A percentile compares a stretch with the other conserved stretches of the same genome.
Evolutionary conservation across 2,797 vertebrate species (phyloP).

Genomic region (Centroberyx gerrardi): DNA sequence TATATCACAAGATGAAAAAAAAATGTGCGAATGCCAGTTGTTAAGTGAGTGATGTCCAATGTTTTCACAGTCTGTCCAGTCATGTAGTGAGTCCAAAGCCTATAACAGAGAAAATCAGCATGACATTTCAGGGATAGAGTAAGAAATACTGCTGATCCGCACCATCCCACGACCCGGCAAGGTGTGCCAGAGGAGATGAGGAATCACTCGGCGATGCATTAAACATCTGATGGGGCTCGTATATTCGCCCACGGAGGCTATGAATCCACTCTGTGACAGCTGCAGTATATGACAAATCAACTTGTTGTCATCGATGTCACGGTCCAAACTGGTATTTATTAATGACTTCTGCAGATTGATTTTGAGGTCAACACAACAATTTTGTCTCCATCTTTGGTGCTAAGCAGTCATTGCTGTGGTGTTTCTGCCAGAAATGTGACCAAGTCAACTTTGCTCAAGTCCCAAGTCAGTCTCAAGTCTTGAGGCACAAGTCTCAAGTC

Average conservation of each 20-base stretch:
- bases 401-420: too few species aligned
- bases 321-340: conserved; percentile 4
- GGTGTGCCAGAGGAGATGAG: conserved; percentile 29
- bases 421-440: too few species aligned
- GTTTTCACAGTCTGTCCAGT: too few species aligned
- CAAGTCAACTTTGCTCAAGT: too few species aligned
- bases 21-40: too few species aligned
- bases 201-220: conserved; percentile 39
- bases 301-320: conserved; percentile 3
- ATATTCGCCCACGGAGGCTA: conserved; percentile 13
- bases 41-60: too few species aligned
- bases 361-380: neutral
- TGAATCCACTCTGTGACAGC: conserved; percentile 24
- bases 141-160: conserved; percentile 12
- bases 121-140: conserved; percentile 24
- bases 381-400: too few species aligned
- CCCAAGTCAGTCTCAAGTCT: too few species aligned
- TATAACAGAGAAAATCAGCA: conserved; percentile 20
- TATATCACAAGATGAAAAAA: neutral
- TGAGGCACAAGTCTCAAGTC: too few species aligned
- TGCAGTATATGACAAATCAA: conserved; percentile 16
- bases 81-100: too few species aligned
- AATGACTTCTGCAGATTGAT: conserved; percentile 1
- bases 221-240: conserved; percentile 43
- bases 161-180: conserved; percentile 15